Conservation (phyloP, 2,888 invertebrate species). For the Hoplodrina ambigua region DNA sequence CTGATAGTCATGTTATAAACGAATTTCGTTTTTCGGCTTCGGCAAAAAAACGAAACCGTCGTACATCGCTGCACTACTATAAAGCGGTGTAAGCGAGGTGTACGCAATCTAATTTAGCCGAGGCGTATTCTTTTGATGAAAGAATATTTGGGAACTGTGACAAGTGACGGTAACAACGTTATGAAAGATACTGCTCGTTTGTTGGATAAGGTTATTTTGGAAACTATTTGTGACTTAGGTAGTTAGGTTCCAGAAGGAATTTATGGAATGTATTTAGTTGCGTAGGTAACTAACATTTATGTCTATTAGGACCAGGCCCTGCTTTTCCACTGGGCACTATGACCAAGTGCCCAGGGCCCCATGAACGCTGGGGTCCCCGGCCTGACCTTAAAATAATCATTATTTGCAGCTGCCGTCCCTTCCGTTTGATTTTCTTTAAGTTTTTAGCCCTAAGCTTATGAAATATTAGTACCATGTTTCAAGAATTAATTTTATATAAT, state of each 20-base stretch:
- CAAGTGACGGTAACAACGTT: slow-evolving; percentile 38
- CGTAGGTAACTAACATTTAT: background rate
- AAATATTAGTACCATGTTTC: too few species aligned
- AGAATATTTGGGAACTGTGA: slow-evolving; percentile 31
- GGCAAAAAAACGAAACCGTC: background rate
- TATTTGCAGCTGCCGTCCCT: too few species aligned
- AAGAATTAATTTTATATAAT: too few species aligned
- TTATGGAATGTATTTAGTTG: slow-evolving; percentile 9
- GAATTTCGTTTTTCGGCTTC: background rate
- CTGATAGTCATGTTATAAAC: background rate
- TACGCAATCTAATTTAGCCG: slow-evolving; percentile 31
- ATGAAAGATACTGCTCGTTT: slow-evolving; percentile 33
- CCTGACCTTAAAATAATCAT: too few species aligned
- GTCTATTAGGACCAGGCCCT: background rate
- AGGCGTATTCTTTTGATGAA: slow-evolving; percentile 40
- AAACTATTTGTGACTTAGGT: slow-evolving; percentile 15
- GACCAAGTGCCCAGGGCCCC: too few species aligned
- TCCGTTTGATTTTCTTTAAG: too few species aligned
- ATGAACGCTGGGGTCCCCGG: too few species aligned
- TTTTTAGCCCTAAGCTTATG: too few species aligned
- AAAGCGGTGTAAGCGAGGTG: slow-evolving; percentile 1
- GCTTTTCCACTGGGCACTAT: too few species aligned
- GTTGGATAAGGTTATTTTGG: slow-evolving; percentile 15
- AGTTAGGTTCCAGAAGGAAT: background rate
- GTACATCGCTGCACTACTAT: background rate